Conservation (phyloP, 2,113 vertebrate genomes). For the Ailurus styani region DNA sequence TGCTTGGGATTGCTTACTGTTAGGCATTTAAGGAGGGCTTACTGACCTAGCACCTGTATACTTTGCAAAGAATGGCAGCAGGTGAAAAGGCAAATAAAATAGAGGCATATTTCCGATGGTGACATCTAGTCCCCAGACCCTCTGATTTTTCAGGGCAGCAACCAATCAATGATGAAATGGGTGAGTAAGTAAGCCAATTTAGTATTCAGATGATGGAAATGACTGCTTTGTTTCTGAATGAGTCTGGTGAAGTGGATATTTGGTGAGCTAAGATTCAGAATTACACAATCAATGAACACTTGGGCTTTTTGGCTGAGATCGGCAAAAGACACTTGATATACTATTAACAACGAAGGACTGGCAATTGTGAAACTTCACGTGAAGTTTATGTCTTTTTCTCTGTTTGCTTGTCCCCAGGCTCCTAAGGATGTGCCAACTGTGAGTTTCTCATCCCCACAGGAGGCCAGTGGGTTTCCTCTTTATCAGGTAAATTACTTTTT, state of each 20-base stretch:
- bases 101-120: not conserved
- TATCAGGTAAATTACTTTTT: not conserved
- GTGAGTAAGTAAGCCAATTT: not conserved
- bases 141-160: not conserved
- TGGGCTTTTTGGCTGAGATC: not conserved
- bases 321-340: not conserved
- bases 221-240: not conserved
- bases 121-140: not conserved
- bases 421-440: not conserved
- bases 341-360: not conserved
- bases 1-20: not conserved
- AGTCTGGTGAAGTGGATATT: not conserved
- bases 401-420: not conserved
- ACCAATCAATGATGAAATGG: not conserved
- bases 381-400: not conserved
- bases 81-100: slow-evolving; percentile 8
- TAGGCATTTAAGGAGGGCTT: not conserved
- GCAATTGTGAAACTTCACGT: not conserved
- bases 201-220: not conserved
- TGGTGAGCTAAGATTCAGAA: not conserved
- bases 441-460: not conserved
- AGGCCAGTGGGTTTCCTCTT: not conserved
- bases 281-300: not conserved
- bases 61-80: not conserved
- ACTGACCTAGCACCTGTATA: not conserved